These are phyloP conservation scores for Ceraclea dissimilis DNA, from an alignment of 2,888 invertebrate species.

Conservation along the genomic window DNA sequence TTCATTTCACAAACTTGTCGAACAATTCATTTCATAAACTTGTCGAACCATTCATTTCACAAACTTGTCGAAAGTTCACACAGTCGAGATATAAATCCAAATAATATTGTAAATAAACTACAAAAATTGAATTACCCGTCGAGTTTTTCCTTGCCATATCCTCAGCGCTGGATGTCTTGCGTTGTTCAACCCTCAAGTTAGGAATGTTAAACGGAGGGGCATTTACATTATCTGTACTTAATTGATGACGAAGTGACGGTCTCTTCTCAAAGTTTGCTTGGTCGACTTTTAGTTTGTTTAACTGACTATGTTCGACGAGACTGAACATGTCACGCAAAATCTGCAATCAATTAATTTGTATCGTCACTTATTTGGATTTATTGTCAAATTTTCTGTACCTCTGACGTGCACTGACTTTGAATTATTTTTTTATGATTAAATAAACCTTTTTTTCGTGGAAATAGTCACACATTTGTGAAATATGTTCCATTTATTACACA, in stretches of 20 bases:
- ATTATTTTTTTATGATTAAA: too few species aligned
- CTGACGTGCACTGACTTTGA: too few species aligned
- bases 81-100: too few species aligned
- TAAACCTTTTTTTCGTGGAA: too few species aligned
- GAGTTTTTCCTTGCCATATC: slow-evolving; percentile 87
- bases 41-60: too few species aligned
- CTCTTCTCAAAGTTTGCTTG: slow-evolving; percentile 66
- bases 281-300: slow-evolving; percentile 82
- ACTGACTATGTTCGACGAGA: slow-evolving; percentile 79
- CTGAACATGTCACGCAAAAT: slow-evolving; percentile 90
- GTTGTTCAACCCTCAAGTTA: slow-evolving; percentile 76
- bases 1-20: too few species aligned
- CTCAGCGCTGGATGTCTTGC: slow-evolving; percentile 85
- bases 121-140: slow-evolving; percentile 44
- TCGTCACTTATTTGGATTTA: not conserved
- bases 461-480: too few species aligned
- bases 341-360: slow-evolving; percentile 32
- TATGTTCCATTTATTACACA: too few species aligned
- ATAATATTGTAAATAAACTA: too few species aligned
- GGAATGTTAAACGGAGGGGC: slow-evolving; percentile 81
- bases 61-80: too few species aligned
- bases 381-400: too few species aligned
- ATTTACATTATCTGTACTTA: slow-evolving; percentile 80
- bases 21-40: too few species aligned
- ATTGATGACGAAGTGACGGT: slow-evolving; percentile 71